Conservation (phyloP, 2,797 vertebrate species). For the Syngnathus rostellatus region DNA sequence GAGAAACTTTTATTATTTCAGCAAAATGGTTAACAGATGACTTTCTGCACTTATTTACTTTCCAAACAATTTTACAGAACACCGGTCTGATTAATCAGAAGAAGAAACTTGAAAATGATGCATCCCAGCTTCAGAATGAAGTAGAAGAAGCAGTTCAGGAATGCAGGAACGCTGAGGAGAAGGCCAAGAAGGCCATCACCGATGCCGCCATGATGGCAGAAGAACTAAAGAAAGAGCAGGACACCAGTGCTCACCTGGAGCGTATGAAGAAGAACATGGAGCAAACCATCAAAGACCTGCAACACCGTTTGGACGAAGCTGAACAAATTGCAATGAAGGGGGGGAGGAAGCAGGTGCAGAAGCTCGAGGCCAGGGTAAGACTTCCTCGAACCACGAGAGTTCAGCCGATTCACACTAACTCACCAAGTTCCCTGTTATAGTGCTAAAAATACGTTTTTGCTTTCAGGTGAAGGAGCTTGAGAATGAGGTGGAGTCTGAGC, state of each 20-base stretch:
- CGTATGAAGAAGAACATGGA: conserved; percentile 70
- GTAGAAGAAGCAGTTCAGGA: conserved; percentile 79
- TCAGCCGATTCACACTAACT: neutral
- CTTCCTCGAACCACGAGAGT: neutral
- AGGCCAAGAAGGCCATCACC: conserved; percentile 88
- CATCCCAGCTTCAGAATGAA: conserved; percentile 73
- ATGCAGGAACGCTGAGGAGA: conserved; percentile 82
- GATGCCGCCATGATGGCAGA: conserved; percentile 74
- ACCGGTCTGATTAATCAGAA: conserved; percentile 80
- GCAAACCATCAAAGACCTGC: conserved; percentile 84
- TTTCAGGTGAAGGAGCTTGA: conserved; percentile 64
- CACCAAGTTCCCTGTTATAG: neutral
- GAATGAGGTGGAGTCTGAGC: conserved; percentile 65
- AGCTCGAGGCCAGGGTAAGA: conserved; percentile 68
- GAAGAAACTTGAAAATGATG: conserved; percentile 80
- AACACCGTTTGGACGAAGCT: conserved; percentile 80
- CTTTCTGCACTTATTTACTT: neutral
- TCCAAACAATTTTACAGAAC: conserved; percentile 28
- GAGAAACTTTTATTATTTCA: neutral
- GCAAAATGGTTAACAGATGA: neutral
- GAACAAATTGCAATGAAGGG: conserved; percentile 87
- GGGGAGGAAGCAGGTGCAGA: conserved; percentile 87
- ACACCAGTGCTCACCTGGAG: conserved; percentile 82
- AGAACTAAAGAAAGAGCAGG: conserved; percentile 83
- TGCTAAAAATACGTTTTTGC: neutral